Conservation (phyloP, 2,113 vertebrate species). For the Holacanthus passer region DNA sequence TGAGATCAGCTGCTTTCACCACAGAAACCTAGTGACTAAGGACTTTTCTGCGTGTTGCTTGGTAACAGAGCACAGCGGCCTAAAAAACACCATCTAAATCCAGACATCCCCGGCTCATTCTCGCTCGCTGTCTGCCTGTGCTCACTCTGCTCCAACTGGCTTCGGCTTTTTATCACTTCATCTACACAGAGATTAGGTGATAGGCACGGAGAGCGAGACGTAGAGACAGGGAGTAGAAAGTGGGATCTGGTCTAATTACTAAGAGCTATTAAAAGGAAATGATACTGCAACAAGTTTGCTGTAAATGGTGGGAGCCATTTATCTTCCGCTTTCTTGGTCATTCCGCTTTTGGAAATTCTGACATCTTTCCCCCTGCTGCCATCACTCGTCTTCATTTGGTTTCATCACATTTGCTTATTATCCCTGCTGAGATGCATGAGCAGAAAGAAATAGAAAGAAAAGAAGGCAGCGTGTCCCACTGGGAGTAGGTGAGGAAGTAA, state of each 20-base stretch:
- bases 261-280: constrained; percentile 19
- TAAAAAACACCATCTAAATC: constrained; percentile 50
- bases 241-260: constrained; percentile 23
- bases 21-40: constrained; percentile 61
- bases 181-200: constrained; percentile 43
- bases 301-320: constrained; percentile 9
- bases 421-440: constrained; percentile 48
- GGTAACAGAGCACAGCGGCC: constrained; percentile 61
- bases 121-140: constrained; percentile 16
- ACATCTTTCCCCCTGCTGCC: constrained; percentile 35
- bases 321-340: constrained; percentile 21
- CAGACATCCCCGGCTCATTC: constrained; percentile 37
- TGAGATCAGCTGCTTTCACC: constrained; percentile 64
- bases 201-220: not conserved
- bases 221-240: not conserved
- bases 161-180: constrained; percentile 49
- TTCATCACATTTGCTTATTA: constrained; percentile 53
- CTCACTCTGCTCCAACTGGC: constrained; percentile 22
- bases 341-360: constrained; percentile 11
- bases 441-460: constrained; percentile 36
- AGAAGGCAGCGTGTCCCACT: constrained; percentile 28
- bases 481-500: constrained; percentile 39
- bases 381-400: constrained; percentile 38
- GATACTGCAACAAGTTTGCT: constrained; percentile 25
- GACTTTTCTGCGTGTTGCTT: constrained; percentile 72